These are phyloP conservation scores for Nephrotoma flavescens DNA, from an alignment of 2,888 invertebrate species.

Conservation along the genomic window DNA sequence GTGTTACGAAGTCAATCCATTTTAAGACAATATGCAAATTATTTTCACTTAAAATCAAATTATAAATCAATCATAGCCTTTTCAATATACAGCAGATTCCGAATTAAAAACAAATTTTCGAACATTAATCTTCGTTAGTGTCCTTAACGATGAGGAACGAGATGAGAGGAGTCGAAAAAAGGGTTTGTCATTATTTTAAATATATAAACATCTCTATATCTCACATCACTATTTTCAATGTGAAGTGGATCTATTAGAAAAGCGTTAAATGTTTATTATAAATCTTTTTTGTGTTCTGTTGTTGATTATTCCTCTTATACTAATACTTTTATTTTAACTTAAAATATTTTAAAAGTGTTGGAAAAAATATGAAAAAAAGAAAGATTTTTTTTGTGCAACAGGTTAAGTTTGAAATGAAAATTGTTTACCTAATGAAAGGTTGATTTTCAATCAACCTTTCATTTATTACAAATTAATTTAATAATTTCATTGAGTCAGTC, in stretches of 20 bases:
- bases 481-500: neutral
- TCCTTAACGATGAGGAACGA: neutral
- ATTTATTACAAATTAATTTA: neutral
- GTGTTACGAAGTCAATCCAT: neutral
- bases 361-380: neutral
- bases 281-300: neutral
- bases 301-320: neutral
- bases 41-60: neutral
- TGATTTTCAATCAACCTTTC: neutral
- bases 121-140: neutral
- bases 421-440: neutral
- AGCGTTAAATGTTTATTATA: neutral
- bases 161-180: neutral
- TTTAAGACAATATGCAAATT: neutral
- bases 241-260: neutral
- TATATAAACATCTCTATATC: neutral
- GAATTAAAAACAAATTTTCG: neutral
- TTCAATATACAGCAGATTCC: neutral
- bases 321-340: neutral
- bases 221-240: neutral
- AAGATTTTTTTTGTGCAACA: neutral
- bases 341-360: neutral
- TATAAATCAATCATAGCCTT: neutral
- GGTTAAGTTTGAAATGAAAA: neutral
- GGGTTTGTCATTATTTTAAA: neutral